Evolutionary conservation across 2,113 vertebrate genomes (phyloP).

Genomic region (Eptatretus burgeri): DNA sequence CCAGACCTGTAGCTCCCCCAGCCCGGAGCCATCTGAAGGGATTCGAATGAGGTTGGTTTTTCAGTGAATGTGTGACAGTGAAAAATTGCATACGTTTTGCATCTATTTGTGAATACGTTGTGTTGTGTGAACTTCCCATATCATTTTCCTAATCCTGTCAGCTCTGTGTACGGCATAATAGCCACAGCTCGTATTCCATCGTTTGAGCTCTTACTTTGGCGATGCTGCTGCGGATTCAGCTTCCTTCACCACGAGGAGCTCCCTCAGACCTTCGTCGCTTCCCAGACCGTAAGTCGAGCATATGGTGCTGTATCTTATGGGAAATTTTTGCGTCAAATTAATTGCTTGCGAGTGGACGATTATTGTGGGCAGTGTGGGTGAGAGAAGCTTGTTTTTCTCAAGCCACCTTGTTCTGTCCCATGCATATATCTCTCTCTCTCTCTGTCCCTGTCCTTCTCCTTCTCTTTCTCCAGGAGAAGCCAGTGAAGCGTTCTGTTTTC

Average conservation of each 20-base stretch:
- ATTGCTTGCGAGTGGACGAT: no score
- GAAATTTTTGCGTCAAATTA: no score
- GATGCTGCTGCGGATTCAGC: constrained; percentile 59
- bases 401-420: neutral
- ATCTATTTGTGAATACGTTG: neutral
- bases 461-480: constrained; percentile 30
- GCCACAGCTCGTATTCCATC: constrained; percentile 46
- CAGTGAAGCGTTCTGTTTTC: constrained; percentile 52
- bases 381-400: no score
- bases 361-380: no score
- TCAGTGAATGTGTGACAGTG: no score
- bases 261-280: constrained; percentile 35
- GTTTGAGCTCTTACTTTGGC: constrained; percentile 65
- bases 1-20: no score
- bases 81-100: no score
- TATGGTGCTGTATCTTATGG: no score
- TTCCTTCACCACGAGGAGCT: constrained; percentile 59
- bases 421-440: neutral
- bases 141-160: constrained; percentile 11
- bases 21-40: no score
- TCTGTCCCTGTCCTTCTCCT: neutral
- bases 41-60: no score
- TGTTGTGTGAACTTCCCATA: neutral
- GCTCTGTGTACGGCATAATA: constrained; percentile 54
- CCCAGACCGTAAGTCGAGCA: constrained; percentile 26